Evolutionary conservation across 2,113 vertebrate species (phyloP), one percentile per base, ranked within the genome.

Genomic region (Myanophis thanlyinensis): DNA sequence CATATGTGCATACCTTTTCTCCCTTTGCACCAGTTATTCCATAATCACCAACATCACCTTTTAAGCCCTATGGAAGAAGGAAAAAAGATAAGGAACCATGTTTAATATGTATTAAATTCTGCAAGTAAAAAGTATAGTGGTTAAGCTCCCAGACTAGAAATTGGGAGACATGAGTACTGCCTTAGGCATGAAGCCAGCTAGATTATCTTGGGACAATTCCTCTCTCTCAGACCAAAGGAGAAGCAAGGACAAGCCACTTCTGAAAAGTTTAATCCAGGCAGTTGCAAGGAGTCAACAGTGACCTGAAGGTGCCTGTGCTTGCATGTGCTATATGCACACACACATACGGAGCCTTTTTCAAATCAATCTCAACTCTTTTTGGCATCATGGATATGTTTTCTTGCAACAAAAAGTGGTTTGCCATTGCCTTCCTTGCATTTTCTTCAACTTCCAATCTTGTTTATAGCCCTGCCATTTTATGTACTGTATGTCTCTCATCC

Each of bases 1-100:
- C 4, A 88, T 0, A 87, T 27, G 56, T 7, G 96, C 97, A 96
- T 98, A 99, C 99, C 98, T 99, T 98, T 96, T 98, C 98, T 98
- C 99, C 99, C 97, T 98, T 98, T 1, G 96, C 97, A 94, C 99
- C 98, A 94, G 95, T 80, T 88, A 94, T 93, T 96, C 98, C 99
- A 94, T 89, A 95, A 96, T 95, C 96, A 92, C 98, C 99, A 93
- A 96, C 95, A 96, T 98, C 98, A 95, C 99, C 99, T 98, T 98
- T 98, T 62, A 98, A 96, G 97, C 98, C 98, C 99, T 99, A 94
- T 85, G 91, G 18, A 96, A 97, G 96, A 93, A 96, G 96, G 89
- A 97, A 80, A 97, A 96, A 35, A 87, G 80, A 23, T 22, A 15
- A 40, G 0, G 91, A 92, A 44, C 35, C 7, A 22, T 80, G 20